phyloP scores from a whole-genome alignment of 2,797 vertebrate species.

The Chloroceryle amazona region DNA sequence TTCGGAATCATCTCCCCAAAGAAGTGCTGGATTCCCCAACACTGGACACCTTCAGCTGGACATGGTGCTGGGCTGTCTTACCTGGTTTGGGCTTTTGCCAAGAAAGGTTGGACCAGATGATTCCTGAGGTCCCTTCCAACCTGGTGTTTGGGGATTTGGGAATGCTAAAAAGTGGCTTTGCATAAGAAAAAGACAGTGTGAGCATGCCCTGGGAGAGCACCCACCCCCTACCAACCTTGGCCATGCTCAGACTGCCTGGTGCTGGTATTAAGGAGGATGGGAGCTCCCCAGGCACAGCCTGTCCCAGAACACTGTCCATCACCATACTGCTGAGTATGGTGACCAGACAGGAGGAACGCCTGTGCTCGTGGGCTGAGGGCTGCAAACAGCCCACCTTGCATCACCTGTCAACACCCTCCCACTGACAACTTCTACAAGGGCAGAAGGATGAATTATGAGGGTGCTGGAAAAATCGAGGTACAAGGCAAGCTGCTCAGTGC shows the following conservation, averaged over 20 bases:
- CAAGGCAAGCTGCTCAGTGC: neutral
- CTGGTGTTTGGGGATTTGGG: neutral
- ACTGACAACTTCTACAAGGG: neutral
- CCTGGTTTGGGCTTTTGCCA: neutral
- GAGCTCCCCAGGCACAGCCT: neutral
- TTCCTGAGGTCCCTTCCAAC: neutral
- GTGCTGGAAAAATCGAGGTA: neutral
- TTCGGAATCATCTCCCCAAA: neutral
- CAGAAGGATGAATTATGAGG: neutral
- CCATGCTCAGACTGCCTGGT: neutral
- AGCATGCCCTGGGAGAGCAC: neutral
- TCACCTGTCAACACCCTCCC: neutral
- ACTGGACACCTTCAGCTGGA: neutral
- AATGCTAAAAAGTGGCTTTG: neutral
- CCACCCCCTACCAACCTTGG: neutral
- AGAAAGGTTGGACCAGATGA: neutral
- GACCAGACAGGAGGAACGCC: rapidly evolving
- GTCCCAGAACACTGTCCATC: neutral
- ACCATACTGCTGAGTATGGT: neutral
- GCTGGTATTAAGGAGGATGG: neutral
- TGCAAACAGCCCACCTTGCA: neutral
- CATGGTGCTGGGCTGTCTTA: neutral
- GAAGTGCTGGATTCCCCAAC: too few species aligned
- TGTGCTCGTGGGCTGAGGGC: rapidly evolving
- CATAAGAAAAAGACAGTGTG: neutral